Evolutionary conservation across 1,140 invertebrate genomes (phyloP), one percentile per base, ranked within the genome.

Genomic region (Drosophila nigrodunni): DNA sequence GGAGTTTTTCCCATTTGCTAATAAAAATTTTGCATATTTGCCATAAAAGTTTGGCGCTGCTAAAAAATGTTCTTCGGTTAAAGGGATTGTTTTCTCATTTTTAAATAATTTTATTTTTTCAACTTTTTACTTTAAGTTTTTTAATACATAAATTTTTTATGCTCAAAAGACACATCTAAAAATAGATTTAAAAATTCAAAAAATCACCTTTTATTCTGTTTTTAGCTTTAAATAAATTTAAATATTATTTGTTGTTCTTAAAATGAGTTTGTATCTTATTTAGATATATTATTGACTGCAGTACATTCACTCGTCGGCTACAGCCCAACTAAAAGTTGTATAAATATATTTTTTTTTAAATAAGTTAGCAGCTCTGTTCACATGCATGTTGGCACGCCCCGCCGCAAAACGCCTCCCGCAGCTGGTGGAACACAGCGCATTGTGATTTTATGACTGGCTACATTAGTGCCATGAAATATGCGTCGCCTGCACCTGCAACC

Each of bases 391-490:
- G 67, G 52, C 85, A 87, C 83, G 80, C 83, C 82, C 43, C 15
- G 21, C 13, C 34, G 37, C 49, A 21, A 21, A 41, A 49, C 58
- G 21, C 39, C 78, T 70, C 50, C 52, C 7, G 25, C 25, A 30
- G 25, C 25, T 30, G 25, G 25, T 68, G 57, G 71, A 68, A 60
- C 30, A 52, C 59, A 34, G 18, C 15, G 78, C 83, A 87, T 88
- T 88, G 80, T 87, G 83, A 81, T 89, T 89, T 89, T 89, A 89
- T 89, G 85, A 89, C 85, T 87, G 78, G 80, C 85, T 81, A 89
- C 85, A 89, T 89, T 89, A 89, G 85, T 89, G 82, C 74, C 85
- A 81, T 89, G 81, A 89, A 89, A 89, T 80, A 89, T 88, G 85
- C 80, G 72, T 59, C 57, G 57, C 72, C 80, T 73, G 82, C 81